Evolutionary conservation across 2,888 invertebrate genomes (phyloP).

Genomic region (Melanchra persicariae): DNA sequence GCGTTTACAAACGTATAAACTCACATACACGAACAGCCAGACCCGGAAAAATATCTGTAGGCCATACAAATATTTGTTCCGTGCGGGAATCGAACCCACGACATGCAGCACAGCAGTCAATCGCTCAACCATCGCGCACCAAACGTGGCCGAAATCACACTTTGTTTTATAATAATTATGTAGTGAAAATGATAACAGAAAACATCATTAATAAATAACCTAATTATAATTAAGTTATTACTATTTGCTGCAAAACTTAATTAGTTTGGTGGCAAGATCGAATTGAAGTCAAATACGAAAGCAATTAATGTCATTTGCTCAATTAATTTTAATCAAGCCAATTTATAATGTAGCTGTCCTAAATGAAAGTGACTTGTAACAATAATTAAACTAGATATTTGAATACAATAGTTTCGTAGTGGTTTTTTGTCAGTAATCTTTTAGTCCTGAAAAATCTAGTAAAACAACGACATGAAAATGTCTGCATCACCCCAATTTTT

Average conservation of each 20-base stretch:
- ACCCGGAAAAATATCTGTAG: too few species aligned
- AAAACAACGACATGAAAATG: too few species aligned
- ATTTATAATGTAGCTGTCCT: background rate
- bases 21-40: too few species aligned
- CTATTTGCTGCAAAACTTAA: background rate
- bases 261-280: background rate
- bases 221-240: background rate
- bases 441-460: too few species aligned
- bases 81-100: too few species aligned
- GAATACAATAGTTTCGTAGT: conserved; percentile 18
- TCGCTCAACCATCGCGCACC: too few species aligned
- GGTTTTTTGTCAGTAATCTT: background rate
- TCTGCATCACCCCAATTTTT: too few species aligned
- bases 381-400: conserved; percentile 10
- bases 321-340: conserved; percentile 19
- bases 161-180: too few species aligned
- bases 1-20: too few species aligned
- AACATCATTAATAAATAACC: background rate
- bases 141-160: too few species aligned
- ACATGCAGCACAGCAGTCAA: too few species aligned
- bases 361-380: background rate
- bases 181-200: background rate
- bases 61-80: too few species aligned
- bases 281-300: background rate
- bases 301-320: background rate